Evolutionary conservation across 2,113 vertebrate species (phyloP).

Genomic region (Riparia riparia): DNA sequence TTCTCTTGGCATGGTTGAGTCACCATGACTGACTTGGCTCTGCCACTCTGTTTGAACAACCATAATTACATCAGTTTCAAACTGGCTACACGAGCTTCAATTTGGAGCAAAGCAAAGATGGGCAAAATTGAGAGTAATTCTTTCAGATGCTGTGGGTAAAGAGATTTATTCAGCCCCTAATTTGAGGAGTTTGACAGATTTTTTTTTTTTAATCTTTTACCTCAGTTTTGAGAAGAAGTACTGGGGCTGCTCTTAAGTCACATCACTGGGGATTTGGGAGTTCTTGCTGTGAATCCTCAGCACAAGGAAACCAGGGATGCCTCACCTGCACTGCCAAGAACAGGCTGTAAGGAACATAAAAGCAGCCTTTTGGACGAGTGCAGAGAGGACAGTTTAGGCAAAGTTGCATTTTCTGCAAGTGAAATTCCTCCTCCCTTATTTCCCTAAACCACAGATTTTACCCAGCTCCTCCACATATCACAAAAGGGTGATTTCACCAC

Average conservation of each 20-base stretch:
- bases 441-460: background rate
- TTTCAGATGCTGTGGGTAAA: background rate
- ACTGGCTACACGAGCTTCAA: background rate
- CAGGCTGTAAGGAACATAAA: background rate
- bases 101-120: background rate
- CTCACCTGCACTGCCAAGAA: background rate
- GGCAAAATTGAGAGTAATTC: background rate
- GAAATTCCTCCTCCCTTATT: background rate
- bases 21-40: background rate
- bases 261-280: background rate
- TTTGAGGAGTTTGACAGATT: background rate
- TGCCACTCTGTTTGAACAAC: background rate
- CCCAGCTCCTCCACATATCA: accelerated
- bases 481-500: background rate
- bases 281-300: background rate
- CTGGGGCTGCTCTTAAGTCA: background rate
- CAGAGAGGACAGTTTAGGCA: background rate
- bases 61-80: background rate
- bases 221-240: background rate
- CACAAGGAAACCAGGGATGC: background rate
- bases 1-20: background rate
- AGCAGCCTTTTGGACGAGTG: background rate
- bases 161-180: background rate
- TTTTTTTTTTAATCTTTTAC: background rate
- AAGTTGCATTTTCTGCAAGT: background rate